Percentiles rank a stretch among this genome's conserved stretches.
Conservation (phyloP, 2,113 vertebrate genomes). For the Ceyx margarethae region DNA sequence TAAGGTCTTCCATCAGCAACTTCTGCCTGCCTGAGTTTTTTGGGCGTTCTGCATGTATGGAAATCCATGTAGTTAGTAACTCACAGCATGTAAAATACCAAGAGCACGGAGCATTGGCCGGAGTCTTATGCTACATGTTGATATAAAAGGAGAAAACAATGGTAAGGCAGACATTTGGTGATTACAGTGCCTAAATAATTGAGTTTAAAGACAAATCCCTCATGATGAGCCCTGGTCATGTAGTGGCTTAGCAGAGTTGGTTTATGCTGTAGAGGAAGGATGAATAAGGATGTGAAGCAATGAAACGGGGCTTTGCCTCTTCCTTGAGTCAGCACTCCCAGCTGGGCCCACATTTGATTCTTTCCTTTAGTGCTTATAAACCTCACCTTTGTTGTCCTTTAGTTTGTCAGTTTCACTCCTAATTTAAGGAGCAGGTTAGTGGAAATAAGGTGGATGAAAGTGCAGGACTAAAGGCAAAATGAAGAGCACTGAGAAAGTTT, state of each 20-base stretch:
- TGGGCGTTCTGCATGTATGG: background rate
- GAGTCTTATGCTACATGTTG: background rate
- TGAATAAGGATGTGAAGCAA: background rate
- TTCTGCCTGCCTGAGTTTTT: background rate
- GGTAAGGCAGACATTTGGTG: background rate
- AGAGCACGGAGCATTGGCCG: background rate
- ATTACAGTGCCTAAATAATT: background rate
- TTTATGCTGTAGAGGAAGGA: background rate
- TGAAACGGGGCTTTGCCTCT: background rate
- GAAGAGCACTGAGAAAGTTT: background rate
- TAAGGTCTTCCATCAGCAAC: background rate
- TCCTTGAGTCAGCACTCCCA: background rate
- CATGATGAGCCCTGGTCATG: too few species aligned
- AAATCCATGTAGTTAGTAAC: background rate
- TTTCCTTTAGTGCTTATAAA: rapidly evolving
- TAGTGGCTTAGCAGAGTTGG: background rate
- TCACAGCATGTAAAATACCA: background rate
- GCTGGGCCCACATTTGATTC: background rate
- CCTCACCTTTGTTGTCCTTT: background rate
- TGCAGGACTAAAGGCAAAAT: background rate
- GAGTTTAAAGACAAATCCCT: background rate
- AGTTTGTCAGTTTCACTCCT: background rate
- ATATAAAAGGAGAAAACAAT: background rate
- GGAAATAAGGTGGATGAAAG: background rate
- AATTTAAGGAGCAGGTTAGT: background rate